A percentile compares a stretch with the other conserved stretches of the same genome.
Evolutionary conservation across 2,113 vertebrate genomes (phyloP).

Genomic region (Pimephales promelas): DNA sequence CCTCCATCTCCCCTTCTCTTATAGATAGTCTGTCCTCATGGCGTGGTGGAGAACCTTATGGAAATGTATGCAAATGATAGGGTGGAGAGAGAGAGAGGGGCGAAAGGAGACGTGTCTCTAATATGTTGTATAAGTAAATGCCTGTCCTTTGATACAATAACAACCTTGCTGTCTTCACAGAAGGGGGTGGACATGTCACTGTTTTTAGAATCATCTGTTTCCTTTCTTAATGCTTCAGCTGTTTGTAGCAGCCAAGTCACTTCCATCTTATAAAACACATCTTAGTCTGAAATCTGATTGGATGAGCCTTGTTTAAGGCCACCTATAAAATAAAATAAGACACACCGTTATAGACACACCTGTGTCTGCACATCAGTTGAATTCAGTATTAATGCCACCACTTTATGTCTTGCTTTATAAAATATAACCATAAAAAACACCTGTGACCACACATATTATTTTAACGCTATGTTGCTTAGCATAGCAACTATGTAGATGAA

Average conservation of each 20-base stretch:
- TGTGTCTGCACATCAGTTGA: background rate
- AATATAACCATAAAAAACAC: background rate
- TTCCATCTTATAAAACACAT: background rate
- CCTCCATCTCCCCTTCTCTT: background rate
- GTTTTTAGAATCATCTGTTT: constrained; percentile 21
- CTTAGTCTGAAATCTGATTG: background rate
- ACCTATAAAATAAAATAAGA: background rate
- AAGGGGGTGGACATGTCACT: constrained; percentile 19
- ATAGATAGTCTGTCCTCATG: constrained; percentile 1
- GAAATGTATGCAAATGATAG: constrained; percentile 55
- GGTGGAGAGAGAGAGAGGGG: background rate
- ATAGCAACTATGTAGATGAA: background rate
- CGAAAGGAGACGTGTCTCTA: background rate
- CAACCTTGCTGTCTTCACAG: constrained; percentile 13
- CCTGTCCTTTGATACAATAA: constrained; percentile 22
- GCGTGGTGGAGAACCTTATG: constrained; percentile 26
- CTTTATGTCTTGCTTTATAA: background rate
- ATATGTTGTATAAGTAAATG: constrained; percentile 21
- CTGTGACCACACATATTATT: background rate
- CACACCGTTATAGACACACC: background rate
- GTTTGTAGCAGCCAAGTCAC: background rate
- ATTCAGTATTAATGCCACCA: background rate
- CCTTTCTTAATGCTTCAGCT: constrained; percentile 5
- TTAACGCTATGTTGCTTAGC: background rate
- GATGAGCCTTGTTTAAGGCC: background rate